Percentiles rank a stretch among this genome's conserved stretches.
Evolutionary conservation across 2,888 invertebrate species (phyloP).

Genomic region (Gisinianus flammeolus): DNA sequence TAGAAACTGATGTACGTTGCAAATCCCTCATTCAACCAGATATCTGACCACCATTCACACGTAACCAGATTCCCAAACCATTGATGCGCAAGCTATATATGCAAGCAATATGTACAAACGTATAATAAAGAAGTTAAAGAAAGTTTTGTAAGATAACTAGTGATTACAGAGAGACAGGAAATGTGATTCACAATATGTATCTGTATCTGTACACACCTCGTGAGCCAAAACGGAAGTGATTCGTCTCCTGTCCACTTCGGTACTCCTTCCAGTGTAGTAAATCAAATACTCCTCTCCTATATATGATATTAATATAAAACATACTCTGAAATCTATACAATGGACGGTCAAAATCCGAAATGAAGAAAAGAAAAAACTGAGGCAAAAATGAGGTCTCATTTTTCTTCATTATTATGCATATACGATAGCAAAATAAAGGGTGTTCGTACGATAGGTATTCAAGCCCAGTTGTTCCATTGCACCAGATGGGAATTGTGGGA

Average conservation of each 20-base stretch:
- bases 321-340: too few relatives aligned
- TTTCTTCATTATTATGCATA: too few relatives aligned
- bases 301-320: too few relatives aligned
- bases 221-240: neutral
- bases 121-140: too few relatives aligned
- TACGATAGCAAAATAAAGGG: too few relatives aligned
- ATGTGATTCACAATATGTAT: too few relatives aligned
- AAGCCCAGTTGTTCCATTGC: slow-evolving; percentile 56
- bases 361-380: too few relatives aligned
- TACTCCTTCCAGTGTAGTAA: neutral
- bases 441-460: slow-evolving; percentile 48
- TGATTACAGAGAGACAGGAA: too few relatives aligned
- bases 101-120: too few relatives aligned
- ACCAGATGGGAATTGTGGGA: slow-evolving; percentile 51
- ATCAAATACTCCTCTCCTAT: neutral
- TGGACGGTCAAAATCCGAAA: too few relatives aligned
- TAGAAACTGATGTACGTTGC: slow-evolving; percentile 21
- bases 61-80: slow-evolving; percentile 47
- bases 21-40: slow-evolving; percentile 47
- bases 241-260: neutral
- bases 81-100: slow-evolving; percentile 34
- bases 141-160: too few relatives aligned
- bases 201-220: neutral
- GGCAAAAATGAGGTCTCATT: too few relatives aligned
- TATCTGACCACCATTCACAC: slow-evolving; percentile 40